These are phyloP conservation scores for Volucella bombylans DNA, from an alignment of 2,888 invertebrate species.

Conservation along the genomic window DNA sequence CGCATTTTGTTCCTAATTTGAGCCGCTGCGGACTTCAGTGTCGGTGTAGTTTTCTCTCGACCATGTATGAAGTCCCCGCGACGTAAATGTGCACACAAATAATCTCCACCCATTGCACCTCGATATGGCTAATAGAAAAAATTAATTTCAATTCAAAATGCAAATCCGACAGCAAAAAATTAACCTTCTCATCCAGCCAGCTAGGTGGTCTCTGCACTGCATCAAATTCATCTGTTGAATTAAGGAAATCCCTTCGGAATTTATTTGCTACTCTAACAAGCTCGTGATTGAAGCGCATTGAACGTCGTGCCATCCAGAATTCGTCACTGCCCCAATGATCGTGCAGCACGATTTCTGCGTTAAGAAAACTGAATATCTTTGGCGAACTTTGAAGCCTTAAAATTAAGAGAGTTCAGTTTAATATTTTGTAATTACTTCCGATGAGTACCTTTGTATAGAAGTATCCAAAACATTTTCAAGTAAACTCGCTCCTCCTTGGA, in stretches of 20 bases:
- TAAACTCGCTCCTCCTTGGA: slow-evolving; percentile 89
- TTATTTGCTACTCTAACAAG: slow-evolving; percentile 87
- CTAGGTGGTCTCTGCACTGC: slow-evolving; percentile 84
- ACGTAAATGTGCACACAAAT: slow-evolving; percentile 93
- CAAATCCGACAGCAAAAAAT: neutral
- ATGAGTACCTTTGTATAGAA: slow-evolving; percentile 46
- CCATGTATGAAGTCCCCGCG: slow-evolving; percentile 93
- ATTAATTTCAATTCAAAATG: neutral
- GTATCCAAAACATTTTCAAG: slow-evolving; percentile 85
- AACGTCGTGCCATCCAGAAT: slow-evolving; percentile 94
- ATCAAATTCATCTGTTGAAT: slow-evolving; percentile 86
- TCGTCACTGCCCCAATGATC: slow-evolving; percentile 91
- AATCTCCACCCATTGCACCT: slow-evolving; percentile 86
- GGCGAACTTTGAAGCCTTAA: slow-evolving; percentile 52
- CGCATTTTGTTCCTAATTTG: slow-evolving; percentile 87
- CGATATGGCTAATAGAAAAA: slow-evolving; percentile 81
- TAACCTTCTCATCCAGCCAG: slow-evolving; percentile 83
- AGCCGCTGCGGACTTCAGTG: slow-evolving; percentile 88
- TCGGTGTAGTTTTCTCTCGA: slow-evolving; percentile 89
- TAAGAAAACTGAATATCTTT: slow-evolving; percentile 80
- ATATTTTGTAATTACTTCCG: neutral
- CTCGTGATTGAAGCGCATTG: slow-evolving; percentile 92
- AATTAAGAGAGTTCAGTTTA: neutral
- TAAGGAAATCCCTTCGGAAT: slow-evolving; percentile 86
- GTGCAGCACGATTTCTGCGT: slow-evolving; percentile 94